Evolutionary conservation across 2,888 invertebrate genomes (phyloP), one percentile per base, ranked within the genome.

Genomic region (Ennomos fuscantarius): DNA sequence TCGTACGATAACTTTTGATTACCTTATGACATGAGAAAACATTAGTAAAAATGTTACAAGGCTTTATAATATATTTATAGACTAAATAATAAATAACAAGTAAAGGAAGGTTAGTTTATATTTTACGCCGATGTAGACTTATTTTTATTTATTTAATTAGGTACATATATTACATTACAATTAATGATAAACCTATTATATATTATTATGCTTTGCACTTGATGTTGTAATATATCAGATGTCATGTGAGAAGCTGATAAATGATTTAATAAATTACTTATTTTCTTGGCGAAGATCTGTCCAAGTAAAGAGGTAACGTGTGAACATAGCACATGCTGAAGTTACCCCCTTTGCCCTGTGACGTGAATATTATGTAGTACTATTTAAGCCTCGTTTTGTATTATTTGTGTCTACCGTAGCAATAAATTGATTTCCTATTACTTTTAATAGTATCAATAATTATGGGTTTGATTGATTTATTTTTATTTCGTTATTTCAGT

Each of bases 31-130:
- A 68, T 68, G 68, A 60, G 54, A 62, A 60, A 62, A 62, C 44
- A 32, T 60, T 62, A 61, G 52, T 61, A 61, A 66, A 66, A 65
- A 64, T 59, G 63, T 64, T 67, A 62, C 64, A 64, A 64, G 62
- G 61, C 62, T 60, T 56, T 61, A 62, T 59, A 59, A 57, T 66
- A 66, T 68, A 60, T 65, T 67, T 62, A 67, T 66, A 78, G 68
- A 74, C 76, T 80, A 81, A 76, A 79, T 79, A 81, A 78, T 81
- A 78, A 81, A 78, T 79, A 81, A 81, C 79, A 77, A 78, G 79
- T 78, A 74, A 76, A 77, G 81, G 81, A 81, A 79, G 80, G 74
- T 78, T 78, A 76, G 73, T 65, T 67, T 65, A 59, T 66, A 66
- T 60, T 64, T 65, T 65, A 68, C 65, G 65, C 62, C 55, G 63